Conservation (phyloP, 1,140 invertebrate genomes). For the Globodera ellingtonae region DNA sequence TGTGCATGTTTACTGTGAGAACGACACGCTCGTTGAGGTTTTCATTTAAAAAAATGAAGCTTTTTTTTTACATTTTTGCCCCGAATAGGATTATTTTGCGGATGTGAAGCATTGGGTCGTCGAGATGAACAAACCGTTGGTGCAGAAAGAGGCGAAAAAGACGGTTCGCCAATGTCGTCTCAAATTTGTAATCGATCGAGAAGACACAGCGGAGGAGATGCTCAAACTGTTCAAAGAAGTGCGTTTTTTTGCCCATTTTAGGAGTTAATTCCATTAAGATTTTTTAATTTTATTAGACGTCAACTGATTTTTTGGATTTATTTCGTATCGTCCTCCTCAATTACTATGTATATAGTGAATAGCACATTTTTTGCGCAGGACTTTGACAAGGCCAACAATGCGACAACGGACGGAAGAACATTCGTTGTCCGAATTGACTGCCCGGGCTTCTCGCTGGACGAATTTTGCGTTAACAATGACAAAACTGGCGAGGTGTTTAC, state of each 20-base stretch:
- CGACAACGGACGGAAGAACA: background rate
- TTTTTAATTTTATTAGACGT: too few relatives aligned
- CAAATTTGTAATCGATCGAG: conserved; percentile 22
- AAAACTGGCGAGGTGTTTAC: conserved; percentile 12
- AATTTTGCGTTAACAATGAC: conserved; percentile 3
- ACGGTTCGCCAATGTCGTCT: conserved; percentile 1
- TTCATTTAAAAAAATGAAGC: background rate
- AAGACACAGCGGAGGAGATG: conserved; percentile 19
- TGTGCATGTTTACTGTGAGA: conserved; percentile 17
- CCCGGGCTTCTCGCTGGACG: conserved; percentile 8
- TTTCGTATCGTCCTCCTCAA: too few relatives aligned
- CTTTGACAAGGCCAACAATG: background rate
- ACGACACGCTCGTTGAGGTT: conserved; percentile 16
- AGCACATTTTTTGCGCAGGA: background rate
- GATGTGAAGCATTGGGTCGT: conserved; percentile 14
- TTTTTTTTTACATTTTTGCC: background rate
- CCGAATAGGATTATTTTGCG: background rate
- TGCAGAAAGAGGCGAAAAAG: too few relatives aligned
- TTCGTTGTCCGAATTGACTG: conserved; percentile 16
- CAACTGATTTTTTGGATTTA: too few relatives aligned
- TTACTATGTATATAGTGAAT: too few relatives aligned
- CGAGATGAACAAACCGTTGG: background rate
- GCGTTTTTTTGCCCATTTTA: too few relatives aligned
- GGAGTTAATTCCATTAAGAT: too few relatives aligned
- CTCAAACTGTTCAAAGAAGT: conserved; percentile 24